These are phyloP conservation scores for Ornithoptera priamus DNA, from an alignment of 2,888 invertebrate genomes.

Conservation along the genomic window DNA sequence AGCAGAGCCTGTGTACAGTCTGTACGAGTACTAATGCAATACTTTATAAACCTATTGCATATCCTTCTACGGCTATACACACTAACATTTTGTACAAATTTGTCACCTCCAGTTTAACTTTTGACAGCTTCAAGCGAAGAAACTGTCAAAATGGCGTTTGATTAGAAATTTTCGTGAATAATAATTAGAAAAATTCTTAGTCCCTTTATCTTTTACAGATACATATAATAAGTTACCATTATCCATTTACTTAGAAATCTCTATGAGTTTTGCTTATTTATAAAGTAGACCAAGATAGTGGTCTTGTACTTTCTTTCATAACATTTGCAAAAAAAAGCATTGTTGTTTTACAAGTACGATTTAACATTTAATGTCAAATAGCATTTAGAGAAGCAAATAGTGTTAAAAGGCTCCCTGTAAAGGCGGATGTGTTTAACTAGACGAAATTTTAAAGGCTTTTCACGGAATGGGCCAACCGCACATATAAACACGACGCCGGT, in stretches of 20 bases:
- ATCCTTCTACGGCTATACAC: background rate
- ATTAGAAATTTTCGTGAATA: too few relatives aligned
- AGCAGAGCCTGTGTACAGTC: slow-evolving; percentile 42
- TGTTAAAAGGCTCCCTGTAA: slow-evolving; percentile 36
- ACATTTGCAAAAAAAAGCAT: background rate
- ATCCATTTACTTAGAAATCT: background rate
- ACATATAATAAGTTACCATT: background rate
- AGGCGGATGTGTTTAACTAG: slow-evolving; percentile 40
- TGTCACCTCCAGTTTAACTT: too few relatives aligned
- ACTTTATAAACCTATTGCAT: slow-evolving; percentile 7
- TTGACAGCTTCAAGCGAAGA: too few relatives aligned
- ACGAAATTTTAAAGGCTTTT: slow-evolving; percentile 51
- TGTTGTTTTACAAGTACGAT: background rate
- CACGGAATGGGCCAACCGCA: slow-evolving; percentile 43
- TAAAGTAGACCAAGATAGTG: background rate
- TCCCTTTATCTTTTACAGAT: background rate
- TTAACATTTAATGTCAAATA: slow-evolving; percentile 24
- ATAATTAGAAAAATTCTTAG: background rate
- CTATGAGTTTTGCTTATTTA: background rate
- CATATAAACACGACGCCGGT: slow-evolving; percentile 38
- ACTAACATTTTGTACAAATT: background rate
- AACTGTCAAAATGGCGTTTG: too few relatives aligned
- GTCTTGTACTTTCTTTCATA: background rate
- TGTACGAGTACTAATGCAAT: slow-evolving; percentile 33
- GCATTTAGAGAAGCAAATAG: slow-evolving; percentile 36